Percentiles rank a stretch among this genome's conserved stretches.
phyloP scores from a whole-genome alignment of 2,888 invertebrate species.

The Spialia ferax region DNA sequence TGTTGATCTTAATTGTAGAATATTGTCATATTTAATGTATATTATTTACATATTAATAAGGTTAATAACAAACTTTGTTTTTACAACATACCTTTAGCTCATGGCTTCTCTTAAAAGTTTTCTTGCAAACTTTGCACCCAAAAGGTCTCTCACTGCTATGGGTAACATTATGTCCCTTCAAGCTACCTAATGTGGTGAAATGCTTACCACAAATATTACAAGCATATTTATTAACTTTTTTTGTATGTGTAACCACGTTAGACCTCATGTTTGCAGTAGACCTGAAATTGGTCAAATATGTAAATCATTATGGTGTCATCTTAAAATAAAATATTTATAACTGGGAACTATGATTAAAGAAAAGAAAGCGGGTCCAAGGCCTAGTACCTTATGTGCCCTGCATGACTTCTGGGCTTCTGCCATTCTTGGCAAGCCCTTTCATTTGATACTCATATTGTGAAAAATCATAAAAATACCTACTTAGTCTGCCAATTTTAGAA shows the following conservation, averaged over 20 bases:
- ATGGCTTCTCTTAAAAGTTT: slow-evolving; percentile 91
- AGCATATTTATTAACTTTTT: slow-evolving; percentile 56
- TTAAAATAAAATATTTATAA: no score
- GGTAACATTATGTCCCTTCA: slow-evolving; percentile 90
- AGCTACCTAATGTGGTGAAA: slow-evolving; percentile 89
- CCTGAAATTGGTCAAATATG: slow-evolving; percentile 68
- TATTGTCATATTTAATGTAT: no score
- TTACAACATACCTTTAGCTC: slow-evolving; percentile 88
- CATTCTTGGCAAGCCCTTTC: no score
- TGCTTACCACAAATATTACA: slow-evolving; percentile 90
- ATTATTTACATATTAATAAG: no score
- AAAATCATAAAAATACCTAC: no score
- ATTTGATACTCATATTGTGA: no score
- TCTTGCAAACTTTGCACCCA: slow-evolving; percentile 89
- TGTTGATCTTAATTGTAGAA: no score
- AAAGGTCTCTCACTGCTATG: slow-evolving; percentile 90
- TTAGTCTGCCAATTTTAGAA: no score
- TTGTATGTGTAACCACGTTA: slow-evolving; percentile 83
- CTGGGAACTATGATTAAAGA: no score
- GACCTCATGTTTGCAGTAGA: slow-evolving; percentile 88
- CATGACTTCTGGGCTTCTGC: no score
- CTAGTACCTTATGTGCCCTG: no score
- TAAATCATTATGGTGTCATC: background rate
- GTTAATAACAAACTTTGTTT: background rate
- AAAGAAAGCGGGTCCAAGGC: no score